These are phyloP conservation scores for Distichodus sexfasciatus DNA, from an alignment of 2,797 vertebrate genomes.

Conservation along the genomic window DNA sequence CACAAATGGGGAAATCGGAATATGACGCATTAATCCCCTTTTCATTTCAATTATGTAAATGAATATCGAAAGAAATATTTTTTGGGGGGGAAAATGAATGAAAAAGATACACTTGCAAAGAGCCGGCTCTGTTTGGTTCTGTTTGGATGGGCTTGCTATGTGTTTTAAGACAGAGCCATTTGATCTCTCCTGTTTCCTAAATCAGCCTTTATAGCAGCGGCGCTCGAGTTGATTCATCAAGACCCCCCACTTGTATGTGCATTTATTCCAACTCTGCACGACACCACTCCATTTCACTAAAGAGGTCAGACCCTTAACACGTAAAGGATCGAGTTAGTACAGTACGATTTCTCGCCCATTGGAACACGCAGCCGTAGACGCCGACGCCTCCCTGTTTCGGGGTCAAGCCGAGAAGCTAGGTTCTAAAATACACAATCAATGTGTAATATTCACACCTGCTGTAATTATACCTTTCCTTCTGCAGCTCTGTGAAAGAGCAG, in stretches of 20 bases:
- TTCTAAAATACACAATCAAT: not conserved
- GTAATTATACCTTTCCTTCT: not conserved
- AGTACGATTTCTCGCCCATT: not conserved
- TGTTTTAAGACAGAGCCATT: not conserved
- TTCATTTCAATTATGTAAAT: no score
- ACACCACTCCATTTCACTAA: not conserved
- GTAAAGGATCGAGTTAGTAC: not conserved
- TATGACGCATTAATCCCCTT: no score
- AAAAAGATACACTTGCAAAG: no score
- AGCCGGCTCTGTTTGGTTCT: not conserved
- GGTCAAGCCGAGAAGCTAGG: not conserved
- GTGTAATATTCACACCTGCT: not conserved
- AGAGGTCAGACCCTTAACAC: not conserved
- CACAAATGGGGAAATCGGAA: no score
- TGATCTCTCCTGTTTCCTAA: not conserved
- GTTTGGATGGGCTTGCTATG: not conserved
- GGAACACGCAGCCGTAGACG: not conserved
- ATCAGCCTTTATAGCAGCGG: not conserved
- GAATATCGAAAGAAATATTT: no score
- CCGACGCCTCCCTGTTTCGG: not conserved
- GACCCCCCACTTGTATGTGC: not conserved
- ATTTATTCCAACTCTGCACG: not conserved
- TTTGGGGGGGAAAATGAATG: no score
- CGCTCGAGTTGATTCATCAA: not conserved
- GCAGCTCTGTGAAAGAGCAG: slow-evolving; percentile 4